These are phyloP conservation scores for Meleagris gallopavo DNA, from an alignment of 2,113 vertebrate species.

Conservation along the genomic window DNA sequence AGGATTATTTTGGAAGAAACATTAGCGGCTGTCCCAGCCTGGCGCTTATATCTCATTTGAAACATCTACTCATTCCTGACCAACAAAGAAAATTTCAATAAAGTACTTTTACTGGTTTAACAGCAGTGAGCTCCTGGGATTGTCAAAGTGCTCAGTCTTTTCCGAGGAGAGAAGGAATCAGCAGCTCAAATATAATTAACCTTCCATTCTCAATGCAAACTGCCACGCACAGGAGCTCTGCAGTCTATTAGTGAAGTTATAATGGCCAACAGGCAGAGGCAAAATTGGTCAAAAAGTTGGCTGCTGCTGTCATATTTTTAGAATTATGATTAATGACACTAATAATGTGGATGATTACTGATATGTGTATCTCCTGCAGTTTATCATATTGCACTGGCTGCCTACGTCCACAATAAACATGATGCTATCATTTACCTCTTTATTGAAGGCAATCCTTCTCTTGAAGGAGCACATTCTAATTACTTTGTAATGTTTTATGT, in stretches of 20 bases:
- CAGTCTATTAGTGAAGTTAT: constrained; percentile 85
- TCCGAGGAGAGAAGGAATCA: constrained; percentile 85
- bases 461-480: constrained; percentile 86
- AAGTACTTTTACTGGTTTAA: constrained; percentile 85
- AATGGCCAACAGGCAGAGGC: constrained; percentile 85
- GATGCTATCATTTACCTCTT: constrained; percentile 90
- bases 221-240: constrained; percentile 82
- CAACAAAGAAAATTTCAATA: constrained; percentile 90
- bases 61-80: constrained; percentile 88
- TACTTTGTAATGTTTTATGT: constrained; percentile 90
- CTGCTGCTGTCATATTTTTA: constrained; percentile 86
- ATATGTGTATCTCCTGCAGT: constrained; percentile 87
- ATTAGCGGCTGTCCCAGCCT: constrained; percentile 78
- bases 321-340: constrained; percentile 93
- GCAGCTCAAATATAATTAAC: constrained; percentile 96
- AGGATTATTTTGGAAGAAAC: constrained; percentile 77
- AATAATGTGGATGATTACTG: constrained; percentile 93
- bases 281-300: constrained; percentile 87
- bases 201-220: constrained; percentile 91
- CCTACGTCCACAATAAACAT: constrained; percentile 91
- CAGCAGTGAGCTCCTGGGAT: constrained; percentile 81
- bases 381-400: constrained; percentile 89
- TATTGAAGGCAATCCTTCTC: constrained; percentile 87
- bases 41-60: constrained; percentile 80
- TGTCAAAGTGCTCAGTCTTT: constrained; percentile 85